Evolutionary conservation across 2,113 vertebrate species (phyloP), one percentile per base, ranked within the genome.

Genomic region (Gallinago jamesoni): DNA sequence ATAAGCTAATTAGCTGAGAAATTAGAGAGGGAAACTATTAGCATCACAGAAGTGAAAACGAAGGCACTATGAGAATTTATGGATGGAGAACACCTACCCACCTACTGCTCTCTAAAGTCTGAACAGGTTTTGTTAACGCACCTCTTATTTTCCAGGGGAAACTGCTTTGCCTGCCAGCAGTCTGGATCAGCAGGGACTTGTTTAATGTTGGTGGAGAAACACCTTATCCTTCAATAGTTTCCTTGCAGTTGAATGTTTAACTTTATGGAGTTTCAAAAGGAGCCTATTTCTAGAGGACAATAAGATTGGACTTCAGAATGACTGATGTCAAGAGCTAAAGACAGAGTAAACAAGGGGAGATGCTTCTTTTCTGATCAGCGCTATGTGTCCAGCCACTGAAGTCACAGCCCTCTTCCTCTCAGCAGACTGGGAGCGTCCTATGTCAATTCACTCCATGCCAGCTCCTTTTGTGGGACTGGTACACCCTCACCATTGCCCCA

Each of bases 1-100:
- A 98, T 98, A 98, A 98, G 97, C 98, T 97, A 98, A 98, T 98
- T 98, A 98, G 96, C 97, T 97, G 87, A 97, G 98, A 99, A 99
- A 98, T 98, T 93, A 98, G 98, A 98, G 98, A 98, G 88, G 97
- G 95, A 96, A 84, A 93, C 83, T 94, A 96, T 97, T 97, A 97
- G 74, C 73, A 94, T 89, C 78, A 81, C 45, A 94, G 56, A 82
- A 94, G 69, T 79, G 89, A 96, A 94, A 96, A 69, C 0, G 0
- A 93, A 93, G 95, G 62, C 82, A 62, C 77, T 25, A 27, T 48
- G 23, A 66, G 22, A 73, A 81, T 78, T 73, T 63, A 45, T 13
- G 62, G 74, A 47, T 18, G 62, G 28, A 31, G 23, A 97, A 76
- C 79, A 91, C 52, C 57, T 60, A 47, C 45, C 19, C 37, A 79